phyloP scores from a whole-genome alignment of 1,140 invertebrate species.

The Diabrotica undecimpunctata region DNA sequence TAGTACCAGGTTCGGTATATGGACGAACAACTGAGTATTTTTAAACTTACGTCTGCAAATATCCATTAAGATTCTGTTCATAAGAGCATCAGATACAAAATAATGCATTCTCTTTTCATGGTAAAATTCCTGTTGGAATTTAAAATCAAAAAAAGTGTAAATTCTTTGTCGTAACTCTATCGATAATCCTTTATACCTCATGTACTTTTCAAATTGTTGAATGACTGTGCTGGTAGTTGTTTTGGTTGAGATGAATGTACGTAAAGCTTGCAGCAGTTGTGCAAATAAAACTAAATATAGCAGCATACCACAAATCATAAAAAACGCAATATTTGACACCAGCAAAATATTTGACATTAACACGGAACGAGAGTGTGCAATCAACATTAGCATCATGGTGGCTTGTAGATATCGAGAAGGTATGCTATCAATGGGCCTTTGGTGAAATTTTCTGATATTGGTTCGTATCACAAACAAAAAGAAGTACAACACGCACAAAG shows the following conservation, averaged over 20 bases:
- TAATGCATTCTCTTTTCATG: slow-evolving; percentile 27
- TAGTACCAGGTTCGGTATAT: neutral
- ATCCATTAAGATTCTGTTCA: neutral
- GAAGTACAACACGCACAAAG: neutral
- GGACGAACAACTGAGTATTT: neutral
- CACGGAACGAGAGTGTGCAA: neutral
- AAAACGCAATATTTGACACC: too few species aligned
- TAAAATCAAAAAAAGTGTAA: slow-evolving; percentile 34
- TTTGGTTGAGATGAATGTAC: slow-evolving; percentile 4
- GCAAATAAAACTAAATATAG: neutral
- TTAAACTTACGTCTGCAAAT: neutral
- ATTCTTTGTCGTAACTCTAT: slow-evolving; percentile 24
- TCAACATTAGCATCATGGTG: slow-evolving; percentile 4
- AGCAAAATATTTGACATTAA: too few species aligned
- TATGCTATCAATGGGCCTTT: neutral
- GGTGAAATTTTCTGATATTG: neutral
- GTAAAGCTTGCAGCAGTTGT: slow-evolving; percentile 13
- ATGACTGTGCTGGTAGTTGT: slow-evolving; percentile 2
- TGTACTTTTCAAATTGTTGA: slow-evolving; percentile 29
- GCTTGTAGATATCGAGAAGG: neutral
- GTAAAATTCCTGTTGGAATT: slow-evolving; percentile 36
- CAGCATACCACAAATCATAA: too few species aligned
- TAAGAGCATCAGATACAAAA: slow-evolving; percentile 25
- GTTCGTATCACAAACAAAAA: neutral
- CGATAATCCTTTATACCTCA: slow-evolving; percentile 32